Evolutionary conservation across 64 coral and sea anemone genomes (phyloP), one percentile per base, ranked within the genome.

Genomic region (Montipora foliosa): DNA sequence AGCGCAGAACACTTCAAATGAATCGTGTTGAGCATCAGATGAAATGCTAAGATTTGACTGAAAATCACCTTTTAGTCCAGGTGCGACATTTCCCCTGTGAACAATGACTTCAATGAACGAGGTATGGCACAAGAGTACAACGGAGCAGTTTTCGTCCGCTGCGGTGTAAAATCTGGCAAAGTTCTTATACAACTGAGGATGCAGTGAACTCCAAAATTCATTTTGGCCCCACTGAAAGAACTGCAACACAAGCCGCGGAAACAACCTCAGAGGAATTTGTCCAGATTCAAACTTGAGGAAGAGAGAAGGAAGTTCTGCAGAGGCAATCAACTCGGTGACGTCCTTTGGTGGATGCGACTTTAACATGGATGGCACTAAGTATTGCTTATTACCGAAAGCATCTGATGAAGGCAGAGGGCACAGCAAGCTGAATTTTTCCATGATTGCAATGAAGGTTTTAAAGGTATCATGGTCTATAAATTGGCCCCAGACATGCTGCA

Each of bases 381-480:
- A 83, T 19, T 12, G 50, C 14, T 58, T 29, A 24, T 13, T 64
- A 49, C 51, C 10, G 2, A 12, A 46, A 17, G 19, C 80, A 24
- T 59, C 17, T 37, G 53, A 20, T 57, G 49, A 8, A 24, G 80
- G 22, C 55, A 49, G 59, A 12, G n/a, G 9, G 47, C 80, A 83
- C 12, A 83, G 49, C 49, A 83, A 66, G 80, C 80, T 59, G 53
- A 83, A 83, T 83, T 61, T 83, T 44, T 83, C 80, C 80, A 83
- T 83, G 6, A 83, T 83, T n/a, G 80, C 53, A 20, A 83, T 11
- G 8, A 83, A 37, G 57, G 19, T 45, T 13, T 83, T 66, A 15
- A 4, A 58, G 22, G 13, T 82, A 10, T 83, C 16, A 24, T 83
- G 19, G 6, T 61, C 8, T 29, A 83, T 47, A 6, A 83, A 29